These are phyloP conservation scores for Oxycera nigricornis DNA, from an alignment of 2,888 invertebrate genomes.

Conservation along the genomic window DNA sequence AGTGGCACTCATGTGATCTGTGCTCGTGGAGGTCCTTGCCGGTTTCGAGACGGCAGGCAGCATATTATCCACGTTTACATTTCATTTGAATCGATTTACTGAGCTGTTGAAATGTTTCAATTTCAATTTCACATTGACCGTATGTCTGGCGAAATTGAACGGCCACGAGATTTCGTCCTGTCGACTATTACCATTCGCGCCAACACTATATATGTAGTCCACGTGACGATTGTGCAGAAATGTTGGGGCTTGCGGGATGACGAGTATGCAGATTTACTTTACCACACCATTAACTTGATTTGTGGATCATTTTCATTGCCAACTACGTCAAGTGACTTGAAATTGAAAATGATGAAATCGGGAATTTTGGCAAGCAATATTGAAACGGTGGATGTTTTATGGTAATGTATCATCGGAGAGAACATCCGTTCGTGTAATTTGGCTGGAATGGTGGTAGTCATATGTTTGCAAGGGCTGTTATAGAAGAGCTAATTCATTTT, in stretches of 20 bases:
- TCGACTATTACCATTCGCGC: not conserved
- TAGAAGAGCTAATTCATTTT: too few species aligned
- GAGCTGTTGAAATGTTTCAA: conserved; percentile 26
- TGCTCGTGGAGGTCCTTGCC: not conserved
- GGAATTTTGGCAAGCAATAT: not conserved
- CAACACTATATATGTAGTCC: too few species aligned
- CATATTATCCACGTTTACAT: conserved; percentile 36
- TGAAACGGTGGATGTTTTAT: not conserved
- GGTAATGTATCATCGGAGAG: not conserved
- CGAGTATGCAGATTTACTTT: conserved; percentile 35
- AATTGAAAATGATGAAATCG: not conserved
- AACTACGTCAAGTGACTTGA: conserved; percentile 1
- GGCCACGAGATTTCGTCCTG: conserved; percentile 5
- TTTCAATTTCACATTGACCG: conserved; percentile 26
- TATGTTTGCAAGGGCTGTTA: too few species aligned
- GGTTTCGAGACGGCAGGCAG: not conserved
- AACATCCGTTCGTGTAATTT: not conserved
- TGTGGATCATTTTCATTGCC: conserved; percentile 22
- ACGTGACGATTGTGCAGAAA: too few species aligned
- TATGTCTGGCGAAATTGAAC: conserved; percentile 18
- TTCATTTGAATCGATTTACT: conserved; percentile 22
- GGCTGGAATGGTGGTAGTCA: too few species aligned
- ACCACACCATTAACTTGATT: conserved; percentile 35
- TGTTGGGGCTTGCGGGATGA: not conserved
- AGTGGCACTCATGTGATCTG: not conserved